Percentiles rank a stretch among this genome's conserved stretches.
Evolutionary conservation across 2,113 vertebrate species (phyloP).

Genomic region (Nothobranchius furzeri): DNA sequence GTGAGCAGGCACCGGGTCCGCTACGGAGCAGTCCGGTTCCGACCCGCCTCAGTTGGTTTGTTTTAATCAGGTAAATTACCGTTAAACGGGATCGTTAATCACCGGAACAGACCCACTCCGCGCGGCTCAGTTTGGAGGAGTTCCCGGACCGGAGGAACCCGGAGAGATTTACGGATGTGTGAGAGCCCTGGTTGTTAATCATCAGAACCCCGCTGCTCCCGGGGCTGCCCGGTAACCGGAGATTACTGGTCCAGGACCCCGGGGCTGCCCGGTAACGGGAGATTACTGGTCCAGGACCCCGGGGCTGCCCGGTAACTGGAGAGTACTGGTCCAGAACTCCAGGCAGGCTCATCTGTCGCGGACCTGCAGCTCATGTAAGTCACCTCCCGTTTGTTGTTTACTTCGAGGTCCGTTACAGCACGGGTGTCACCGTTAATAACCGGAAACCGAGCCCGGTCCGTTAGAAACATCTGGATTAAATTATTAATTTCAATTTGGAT

Average conservation of each 20-base stretch:
- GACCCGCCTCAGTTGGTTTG: no score
- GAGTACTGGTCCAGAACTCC: not conserved
- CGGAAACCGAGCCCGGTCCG: no score
- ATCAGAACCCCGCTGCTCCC: slow-evolving; percentile 14
- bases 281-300: not conserved
- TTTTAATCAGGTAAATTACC: not conserved
- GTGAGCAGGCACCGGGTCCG: not conserved
- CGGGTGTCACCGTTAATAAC: no score
- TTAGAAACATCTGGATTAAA: no score
- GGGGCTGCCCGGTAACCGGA: not conserved
- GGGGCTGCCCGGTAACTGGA: not conserved
- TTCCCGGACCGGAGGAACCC: slow-evolving; percentile 3
- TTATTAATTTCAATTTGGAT: no score
- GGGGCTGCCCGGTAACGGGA: not conserved
- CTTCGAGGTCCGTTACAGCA: not conserved
- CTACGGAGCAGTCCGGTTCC: not conserved
- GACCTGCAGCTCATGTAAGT: slow-evolving; percentile 48
- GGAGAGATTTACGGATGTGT: slow-evolving; percentile 25
- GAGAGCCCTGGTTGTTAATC: slow-evolving; percentile 30
- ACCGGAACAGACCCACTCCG: not conserved
- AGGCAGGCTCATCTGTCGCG: not conserved
- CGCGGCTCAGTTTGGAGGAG: slow-evolving; percentile 16
- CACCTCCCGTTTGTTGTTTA: not conserved
- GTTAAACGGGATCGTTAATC: not conserved
- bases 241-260: not conserved